Evolutionary conservation across 2,113 vertebrate genomes (phyloP).

Genomic region (Chunga burmeisteri): DNA sequence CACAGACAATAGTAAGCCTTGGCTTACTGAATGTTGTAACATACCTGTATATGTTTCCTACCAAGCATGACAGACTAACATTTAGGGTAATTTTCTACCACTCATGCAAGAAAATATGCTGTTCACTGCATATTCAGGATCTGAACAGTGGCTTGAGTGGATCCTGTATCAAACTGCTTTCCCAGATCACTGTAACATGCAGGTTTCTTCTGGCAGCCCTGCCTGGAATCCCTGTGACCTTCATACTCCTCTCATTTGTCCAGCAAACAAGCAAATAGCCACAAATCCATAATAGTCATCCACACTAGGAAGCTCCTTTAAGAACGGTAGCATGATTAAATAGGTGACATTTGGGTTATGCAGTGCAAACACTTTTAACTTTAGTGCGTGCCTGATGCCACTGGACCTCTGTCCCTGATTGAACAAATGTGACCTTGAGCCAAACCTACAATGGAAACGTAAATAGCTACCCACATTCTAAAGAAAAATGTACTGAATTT

Average conservation of each 20-base stretch:
- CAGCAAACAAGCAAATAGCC: not conserved
- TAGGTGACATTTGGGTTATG: not conserved
- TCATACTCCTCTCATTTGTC: not conserved
- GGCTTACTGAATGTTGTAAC: not conserved
- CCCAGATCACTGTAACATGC: not conserved
- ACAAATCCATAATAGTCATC: not conserved
- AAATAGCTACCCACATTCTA: not conserved
- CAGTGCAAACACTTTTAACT: not conserved
- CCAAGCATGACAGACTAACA: not conserved
- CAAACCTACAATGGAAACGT: not conserved
- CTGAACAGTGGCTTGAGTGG: not conserved
- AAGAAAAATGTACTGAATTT: not conserved
- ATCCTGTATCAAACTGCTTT: not conserved
- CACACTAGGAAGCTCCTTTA: not conserved
- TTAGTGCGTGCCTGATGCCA: not conserved
- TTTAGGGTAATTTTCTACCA: not conserved
- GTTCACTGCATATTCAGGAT: not conserved
- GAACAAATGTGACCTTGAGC: not conserved
- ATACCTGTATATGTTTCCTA: not conserved
- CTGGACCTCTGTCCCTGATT: not conserved
- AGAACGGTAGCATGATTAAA: not conserved
- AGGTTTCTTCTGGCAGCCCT: not conserved
- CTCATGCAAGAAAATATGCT: not conserved
- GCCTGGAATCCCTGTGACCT: not conserved
- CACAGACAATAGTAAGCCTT: not conserved